A percentile compares a stretch with the other conserved stretches of the same genome.
Evolutionary conservation across 2,113 vertebrate species (phyloP).

Genomic region (Pandion haliaetus): DNA sequence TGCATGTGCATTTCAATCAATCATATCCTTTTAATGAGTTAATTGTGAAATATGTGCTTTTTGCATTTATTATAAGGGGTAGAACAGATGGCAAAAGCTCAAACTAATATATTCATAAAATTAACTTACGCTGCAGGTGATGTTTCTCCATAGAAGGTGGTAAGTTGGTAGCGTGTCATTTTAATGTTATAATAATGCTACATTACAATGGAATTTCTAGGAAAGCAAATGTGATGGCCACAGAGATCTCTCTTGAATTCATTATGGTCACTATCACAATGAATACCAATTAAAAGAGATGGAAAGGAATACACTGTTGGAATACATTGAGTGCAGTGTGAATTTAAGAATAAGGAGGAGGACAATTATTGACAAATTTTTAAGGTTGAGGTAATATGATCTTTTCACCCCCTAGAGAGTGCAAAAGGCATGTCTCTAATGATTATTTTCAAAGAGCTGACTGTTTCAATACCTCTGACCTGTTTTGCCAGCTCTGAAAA

Average conservation of each 20-base stretch:
- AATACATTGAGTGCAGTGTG: constrained; percentile 9
- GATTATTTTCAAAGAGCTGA: neutral
- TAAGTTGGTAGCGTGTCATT: constrained; percentile 12
- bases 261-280: constrained; percentile 29
- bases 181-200: constrained; percentile 6
- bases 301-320: neutral
- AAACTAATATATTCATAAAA: constrained; percentile 42
- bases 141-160: constrained; percentile 12
- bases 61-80: constrained; percentile 13
- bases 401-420: neutral
- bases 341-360: neutral
- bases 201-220: neutral
- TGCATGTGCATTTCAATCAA: constrained; percentile 22
- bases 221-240: neutral
- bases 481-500: neutral
- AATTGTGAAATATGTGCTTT: constrained; percentile 42
- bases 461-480: neutral
- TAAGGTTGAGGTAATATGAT: neutral
- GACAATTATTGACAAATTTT: neutral
- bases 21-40: constrained; percentile 47
- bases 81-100: constrained; percentile 60
- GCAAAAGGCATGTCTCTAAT: neutral
- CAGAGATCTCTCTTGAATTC: constrained; percentile 29
- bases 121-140: constrained; percentile 37
- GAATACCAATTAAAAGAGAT: neutral